Conservation (phyloP, 92 coral and sea anemone genomes). For the Porites rus region DNA sequence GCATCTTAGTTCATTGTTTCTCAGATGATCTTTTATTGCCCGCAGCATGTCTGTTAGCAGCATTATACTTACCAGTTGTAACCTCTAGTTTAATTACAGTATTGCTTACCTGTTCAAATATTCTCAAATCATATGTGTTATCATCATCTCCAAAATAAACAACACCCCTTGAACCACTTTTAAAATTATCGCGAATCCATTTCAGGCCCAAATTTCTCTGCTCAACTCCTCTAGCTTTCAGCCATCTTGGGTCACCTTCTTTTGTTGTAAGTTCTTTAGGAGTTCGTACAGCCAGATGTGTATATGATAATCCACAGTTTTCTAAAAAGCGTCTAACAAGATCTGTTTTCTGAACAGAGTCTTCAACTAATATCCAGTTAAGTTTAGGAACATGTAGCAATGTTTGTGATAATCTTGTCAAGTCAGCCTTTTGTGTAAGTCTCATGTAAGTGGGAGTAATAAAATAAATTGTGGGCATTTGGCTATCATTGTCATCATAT, state of each 20-base stretch:
- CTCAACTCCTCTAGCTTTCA: slow-evolving; percentile 95
- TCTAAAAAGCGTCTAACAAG: slow-evolving; percentile 74
- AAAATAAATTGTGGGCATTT: slow-evolving; percentile 77
- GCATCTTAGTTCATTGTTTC: too few relatives aligned
- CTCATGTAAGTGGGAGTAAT: slow-evolving; percentile 91
- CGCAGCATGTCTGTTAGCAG: not conserved
- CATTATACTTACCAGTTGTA: not conserved
- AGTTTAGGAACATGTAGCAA: slow-evolving; percentile 84
- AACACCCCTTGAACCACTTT: slow-evolving; percentile 68
- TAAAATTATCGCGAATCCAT: slow-evolving; percentile 81
- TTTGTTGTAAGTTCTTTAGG: slow-evolving; percentile 65
- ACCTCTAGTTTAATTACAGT: not conserved
- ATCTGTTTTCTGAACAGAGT: slow-evolving; percentile 69
- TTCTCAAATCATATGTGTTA: slow-evolving; percentile 90
- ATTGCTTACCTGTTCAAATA: slow-evolving; percentile 91
- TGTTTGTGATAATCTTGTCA: slow-evolving; percentile 94
- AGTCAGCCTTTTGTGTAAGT: slow-evolving; percentile 94
- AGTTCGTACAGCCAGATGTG: slow-evolving; percentile 88
- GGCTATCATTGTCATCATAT: slow-evolving; percentile 12
- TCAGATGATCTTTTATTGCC: too few relatives aligned
- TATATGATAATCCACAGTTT: slow-evolving; percentile 69
- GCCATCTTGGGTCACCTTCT: slow-evolving; percentile 91
- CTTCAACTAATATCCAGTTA: slow-evolving; percentile 96
- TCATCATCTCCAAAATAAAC: slow-evolving; percentile 99
- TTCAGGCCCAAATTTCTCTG: slow-evolving; percentile 87